phyloP scores from a whole-genome alignment of 2,888 invertebrate species.

The Folsomia manolachei region DNA sequence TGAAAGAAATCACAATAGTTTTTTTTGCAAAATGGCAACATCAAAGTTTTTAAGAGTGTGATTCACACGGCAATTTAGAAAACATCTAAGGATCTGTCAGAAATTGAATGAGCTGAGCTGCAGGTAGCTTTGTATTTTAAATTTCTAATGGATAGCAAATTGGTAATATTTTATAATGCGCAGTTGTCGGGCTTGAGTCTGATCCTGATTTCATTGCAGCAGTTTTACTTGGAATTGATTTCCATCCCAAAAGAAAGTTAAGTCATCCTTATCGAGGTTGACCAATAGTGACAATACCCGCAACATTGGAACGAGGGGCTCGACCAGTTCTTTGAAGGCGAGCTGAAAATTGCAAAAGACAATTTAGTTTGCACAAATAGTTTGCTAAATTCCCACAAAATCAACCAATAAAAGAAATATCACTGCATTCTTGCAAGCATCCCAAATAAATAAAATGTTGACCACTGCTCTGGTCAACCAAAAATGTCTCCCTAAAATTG shows the following conservation, averaged over 20 bases:
- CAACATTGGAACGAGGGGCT: conserved; percentile 61
- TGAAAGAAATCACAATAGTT: neutral
- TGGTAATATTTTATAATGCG: neutral
- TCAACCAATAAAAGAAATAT: neutral
- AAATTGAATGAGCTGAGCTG: neutral
- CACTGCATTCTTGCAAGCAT: neutral
- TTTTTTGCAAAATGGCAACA: neutral
- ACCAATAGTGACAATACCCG: conserved; percentile 14
- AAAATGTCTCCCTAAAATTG: too few species aligned
- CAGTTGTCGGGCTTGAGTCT: neutral
- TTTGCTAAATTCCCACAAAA: neutral
- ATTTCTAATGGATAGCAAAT: neutral
- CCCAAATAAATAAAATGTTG: neutral
- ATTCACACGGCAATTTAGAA: neutral
- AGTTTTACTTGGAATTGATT: neutral
- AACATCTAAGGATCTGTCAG: neutral
- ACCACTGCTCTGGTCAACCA: neutral
- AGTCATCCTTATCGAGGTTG: conserved; percentile 3
- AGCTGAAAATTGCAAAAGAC: conserved; percentile 58
- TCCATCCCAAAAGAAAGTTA: neutral
- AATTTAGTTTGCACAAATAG: conserved; percentile 21
- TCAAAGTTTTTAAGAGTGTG: neutral
- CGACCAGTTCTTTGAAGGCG: conserved; percentile 76
- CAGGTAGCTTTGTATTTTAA: neutral
- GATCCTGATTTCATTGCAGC: neutral